Percentiles rank a stretch among this genome's conserved stretches.
These are phyloP conservation scores for Drosophila ohnishii DNA, from an alignment of 1,140 invertebrate genomes.

Conservation along the genomic window DNA sequence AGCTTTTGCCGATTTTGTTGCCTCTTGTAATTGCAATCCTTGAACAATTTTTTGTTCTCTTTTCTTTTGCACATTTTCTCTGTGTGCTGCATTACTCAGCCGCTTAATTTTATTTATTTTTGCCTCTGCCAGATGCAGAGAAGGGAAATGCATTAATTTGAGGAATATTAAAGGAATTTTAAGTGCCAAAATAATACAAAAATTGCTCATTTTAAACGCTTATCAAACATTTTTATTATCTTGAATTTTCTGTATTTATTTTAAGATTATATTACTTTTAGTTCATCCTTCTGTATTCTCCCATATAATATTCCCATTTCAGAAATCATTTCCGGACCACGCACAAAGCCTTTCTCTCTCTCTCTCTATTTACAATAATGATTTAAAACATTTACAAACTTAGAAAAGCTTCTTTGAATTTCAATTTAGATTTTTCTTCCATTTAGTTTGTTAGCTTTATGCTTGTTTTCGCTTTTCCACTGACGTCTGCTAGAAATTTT, in stretches of 20 bases:
- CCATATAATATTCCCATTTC: neutral
- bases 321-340: neutral
- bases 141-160: neutral
- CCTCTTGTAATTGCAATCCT: constrained; percentile 75
- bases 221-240: neutral
- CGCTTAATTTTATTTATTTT: constrained; percentile 27
- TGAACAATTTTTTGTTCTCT: constrained; percentile 54
- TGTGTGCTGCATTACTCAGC: constrained; percentile 24
- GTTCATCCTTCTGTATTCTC: neutral
- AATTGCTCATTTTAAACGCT: neutral
- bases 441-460: constrained; percentile 29
- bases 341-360: neutral
- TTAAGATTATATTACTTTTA: neutral
- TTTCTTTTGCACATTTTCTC: constrained; percentile 26
- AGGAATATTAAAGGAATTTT: neutral
- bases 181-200: neutral
- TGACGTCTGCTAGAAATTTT: constrained; percentile 68
- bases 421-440: constrained; percentile 30
- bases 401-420: constrained; percentile 13
- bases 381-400: constrained; percentile 22
- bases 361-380: neutral
- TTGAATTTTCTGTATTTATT: neutral
- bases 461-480: constrained; percentile 43
- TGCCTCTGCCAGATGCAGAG: constrained; percentile 3
- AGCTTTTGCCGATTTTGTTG: constrained; percentile 38